Percentiles rank a stretch among this genome's conserved stretches.
phyloP scores from a whole-genome alignment of 2,113 vertebrate species.

The Arizona elegans region DNA sequence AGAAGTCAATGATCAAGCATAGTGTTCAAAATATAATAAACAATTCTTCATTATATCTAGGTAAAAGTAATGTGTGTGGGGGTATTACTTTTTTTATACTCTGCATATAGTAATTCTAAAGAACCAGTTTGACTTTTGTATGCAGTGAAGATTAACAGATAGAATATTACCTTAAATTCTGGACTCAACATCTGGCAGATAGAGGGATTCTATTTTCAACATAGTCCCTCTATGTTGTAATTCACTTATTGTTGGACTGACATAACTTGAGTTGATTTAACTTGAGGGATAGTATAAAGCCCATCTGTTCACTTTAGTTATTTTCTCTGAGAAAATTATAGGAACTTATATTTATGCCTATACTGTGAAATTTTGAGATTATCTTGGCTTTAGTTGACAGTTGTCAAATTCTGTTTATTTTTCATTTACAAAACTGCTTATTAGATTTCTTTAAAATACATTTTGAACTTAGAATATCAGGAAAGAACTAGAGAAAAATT shows the following conservation, averaged over 20 bases:
- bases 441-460: background rate
- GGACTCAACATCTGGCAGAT: conserved; percentile 54
- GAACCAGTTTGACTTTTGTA: conserved; percentile 15
- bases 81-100: background rate
- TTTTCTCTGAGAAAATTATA: conserved; percentile 46
- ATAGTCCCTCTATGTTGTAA: conserved; percentile 55
- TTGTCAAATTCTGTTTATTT: conserved; percentile 27
- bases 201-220: conserved; percentile 48
- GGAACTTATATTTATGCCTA: conserved; percentile 51
- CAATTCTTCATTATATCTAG: conserved; percentile 7
- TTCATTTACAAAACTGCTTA: background rate
- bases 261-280: conserved; percentile 64
- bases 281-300: conserved; percentile 58
- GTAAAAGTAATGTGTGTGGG: background rate
- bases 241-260: conserved; percentile 49
- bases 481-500: background rate
- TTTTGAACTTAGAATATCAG: background rate
- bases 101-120: background rate
- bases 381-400: conserved; percentile 42
- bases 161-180: conserved; percentile 39
- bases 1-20: background rate
- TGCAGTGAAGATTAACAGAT: conserved; percentile 25
- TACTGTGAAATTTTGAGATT: conserved; percentile 42
- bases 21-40: background rate
- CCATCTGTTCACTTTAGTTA: conserved; percentile 63